Percentiles rank a stretch among this genome's conserved stretches.
Evolutionary conservation across 1,140 invertebrate genomes (phyloP).

Genomic region (Camponotus floridanus): DNA sequence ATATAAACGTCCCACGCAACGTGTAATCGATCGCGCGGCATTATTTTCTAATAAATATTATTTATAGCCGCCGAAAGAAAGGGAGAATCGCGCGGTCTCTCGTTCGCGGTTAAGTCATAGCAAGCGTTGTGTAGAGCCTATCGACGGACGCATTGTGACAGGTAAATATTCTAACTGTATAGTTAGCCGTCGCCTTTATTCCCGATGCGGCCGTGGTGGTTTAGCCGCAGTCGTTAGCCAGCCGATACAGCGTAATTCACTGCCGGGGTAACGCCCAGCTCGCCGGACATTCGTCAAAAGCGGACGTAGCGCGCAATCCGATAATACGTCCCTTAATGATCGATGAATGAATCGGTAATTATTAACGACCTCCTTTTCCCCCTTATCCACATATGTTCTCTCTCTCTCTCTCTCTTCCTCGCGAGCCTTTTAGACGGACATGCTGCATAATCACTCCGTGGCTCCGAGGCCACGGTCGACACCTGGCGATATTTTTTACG

Average conservation of each 20-base stretch:
- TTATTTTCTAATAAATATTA: conserved; percentile 69
- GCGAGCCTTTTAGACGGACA: conserved; percentile 44
- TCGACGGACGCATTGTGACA: conserved; percentile 43
- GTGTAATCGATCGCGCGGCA: conserved; percentile 59
- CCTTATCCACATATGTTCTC: neutral
- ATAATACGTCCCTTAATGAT: conserved; percentile 77
- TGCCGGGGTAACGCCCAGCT: conserved; percentile 65
- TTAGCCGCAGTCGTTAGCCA: conserved; percentile 61
- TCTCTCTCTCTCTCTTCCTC: neutral
- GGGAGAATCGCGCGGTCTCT: neutral
- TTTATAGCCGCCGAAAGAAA: conserved; percentile 53
- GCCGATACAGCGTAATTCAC: conserved; percentile 67
- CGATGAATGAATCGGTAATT: conserved; percentile 79
- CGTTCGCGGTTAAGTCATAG: neutral
- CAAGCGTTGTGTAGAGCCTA: neutral
- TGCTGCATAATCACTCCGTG: conserved; percentile 43
- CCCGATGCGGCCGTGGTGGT: conserved; percentile 28
- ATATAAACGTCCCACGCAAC: conserved; percentile 22
- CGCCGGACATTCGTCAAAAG: conserved; percentile 68
- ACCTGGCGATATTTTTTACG: conserved; percentile 57
- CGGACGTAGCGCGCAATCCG: conserved; percentile 66
- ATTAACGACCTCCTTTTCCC: conserved; percentile 31
- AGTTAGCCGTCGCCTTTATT: conserved; percentile 67
- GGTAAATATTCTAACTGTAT: conserved; percentile 35
- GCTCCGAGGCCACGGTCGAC: conserved; percentile 18